Evolutionary conservation across 2,113 vertebrate genomes (phyloP).

Genomic region (Pyrgilauda ruficollis): DNA sequence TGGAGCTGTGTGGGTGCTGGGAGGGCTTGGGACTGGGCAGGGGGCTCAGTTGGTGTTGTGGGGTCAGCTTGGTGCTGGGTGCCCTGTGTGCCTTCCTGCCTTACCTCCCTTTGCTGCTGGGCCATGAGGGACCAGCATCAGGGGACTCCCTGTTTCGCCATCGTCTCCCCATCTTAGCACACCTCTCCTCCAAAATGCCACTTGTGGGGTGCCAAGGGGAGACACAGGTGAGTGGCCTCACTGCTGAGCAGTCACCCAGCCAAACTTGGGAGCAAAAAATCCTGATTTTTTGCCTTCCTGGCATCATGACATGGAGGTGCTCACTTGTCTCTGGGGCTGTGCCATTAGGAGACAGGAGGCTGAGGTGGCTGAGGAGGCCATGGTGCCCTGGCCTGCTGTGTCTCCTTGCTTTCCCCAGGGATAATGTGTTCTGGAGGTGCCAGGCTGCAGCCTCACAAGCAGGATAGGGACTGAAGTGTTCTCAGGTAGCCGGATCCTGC

Average conservation of each 20-base stretch:
- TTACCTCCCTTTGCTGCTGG: not conserved
- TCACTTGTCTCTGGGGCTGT: fast-evolving
- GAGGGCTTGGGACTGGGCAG: not conserved
- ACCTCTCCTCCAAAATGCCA: not conserved
- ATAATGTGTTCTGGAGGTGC: not conserved
- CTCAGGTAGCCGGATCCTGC: not conserved
- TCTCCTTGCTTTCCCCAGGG: not conserved
- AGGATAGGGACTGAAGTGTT: not conserved
- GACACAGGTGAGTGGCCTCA: not conserved
- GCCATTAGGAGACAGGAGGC: too few species aligned
- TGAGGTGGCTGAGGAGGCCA: not conserved
- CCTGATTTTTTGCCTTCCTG: not conserved
- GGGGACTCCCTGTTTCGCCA: fast-evolving
- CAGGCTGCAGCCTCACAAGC: not conserved
- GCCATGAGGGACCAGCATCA: not conserved
- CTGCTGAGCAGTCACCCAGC: not conserved
- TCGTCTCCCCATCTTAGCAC: not conserved
- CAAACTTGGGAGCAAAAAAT: not conserved
- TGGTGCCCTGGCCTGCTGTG: fast-evolving
- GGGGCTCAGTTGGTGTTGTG: fast-evolving
- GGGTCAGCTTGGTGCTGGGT: not conserved
- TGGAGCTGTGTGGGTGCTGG: not conserved
- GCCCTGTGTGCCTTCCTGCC: not conserved
- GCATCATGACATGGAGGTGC: not conserved
- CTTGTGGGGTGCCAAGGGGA: not conserved